Percentiles rank a stretch among this genome's conserved stretches.
These are phyloP conservation scores for Liparis tanakae DNA, from an alignment of 2,797 vertebrate species.

Conservation along the genomic window DNA sequence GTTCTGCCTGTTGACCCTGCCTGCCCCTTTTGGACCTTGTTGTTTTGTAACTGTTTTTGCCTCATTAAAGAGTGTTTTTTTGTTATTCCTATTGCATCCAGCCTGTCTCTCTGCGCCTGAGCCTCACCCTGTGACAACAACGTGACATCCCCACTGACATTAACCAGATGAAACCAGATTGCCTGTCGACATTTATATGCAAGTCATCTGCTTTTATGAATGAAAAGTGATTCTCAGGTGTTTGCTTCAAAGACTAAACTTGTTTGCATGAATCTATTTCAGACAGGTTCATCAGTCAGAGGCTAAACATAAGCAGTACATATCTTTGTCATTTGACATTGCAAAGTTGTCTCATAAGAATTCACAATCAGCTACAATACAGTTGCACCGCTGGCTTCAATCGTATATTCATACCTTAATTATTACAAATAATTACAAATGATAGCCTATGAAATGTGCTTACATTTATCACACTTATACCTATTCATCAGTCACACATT, in stretches of 20 bases:
- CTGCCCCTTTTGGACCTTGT: no score
- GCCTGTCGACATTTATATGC: neutral
- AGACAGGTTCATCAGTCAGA: neutral
- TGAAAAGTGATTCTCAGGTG: neutral
- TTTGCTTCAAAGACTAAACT: neutral
- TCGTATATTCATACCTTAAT: slow-evolving; percentile 7
- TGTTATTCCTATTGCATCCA: no score
- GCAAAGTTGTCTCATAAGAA: neutral
- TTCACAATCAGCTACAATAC: slow-evolving; percentile 5
- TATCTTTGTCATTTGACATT: neutral
- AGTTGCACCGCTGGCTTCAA: slow-evolving; percentile 6
- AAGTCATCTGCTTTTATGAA: neutral
- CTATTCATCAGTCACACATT: slow-evolving; percentile 29
- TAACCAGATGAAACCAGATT: neutral
- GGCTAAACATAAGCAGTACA: neutral
- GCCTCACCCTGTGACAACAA: no score
- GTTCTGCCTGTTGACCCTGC: no score
- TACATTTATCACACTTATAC: slow-evolving; percentile 10
- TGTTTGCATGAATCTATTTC: neutral
- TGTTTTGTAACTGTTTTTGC: no score
- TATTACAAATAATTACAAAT: slow-evolving; percentile 20
- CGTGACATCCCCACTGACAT: neutral
- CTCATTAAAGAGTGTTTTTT: no score
- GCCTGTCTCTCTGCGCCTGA: no score
- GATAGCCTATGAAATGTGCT: slow-evolving; percentile 20